Evolutionary conservation across 2,797 vertebrate species (phyloP).

Genomic region (Fundulus diaphanus): DNA sequence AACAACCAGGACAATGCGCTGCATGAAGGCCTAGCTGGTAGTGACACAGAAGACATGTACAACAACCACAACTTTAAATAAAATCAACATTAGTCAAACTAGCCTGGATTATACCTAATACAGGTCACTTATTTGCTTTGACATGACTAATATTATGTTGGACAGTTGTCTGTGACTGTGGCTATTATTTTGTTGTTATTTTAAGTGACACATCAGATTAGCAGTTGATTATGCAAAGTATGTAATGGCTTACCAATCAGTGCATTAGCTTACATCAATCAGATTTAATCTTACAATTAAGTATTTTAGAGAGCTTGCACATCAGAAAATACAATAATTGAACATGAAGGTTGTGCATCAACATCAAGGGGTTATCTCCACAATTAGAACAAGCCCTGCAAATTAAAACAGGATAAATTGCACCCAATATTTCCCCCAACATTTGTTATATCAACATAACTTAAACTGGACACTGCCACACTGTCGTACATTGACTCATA

Average conservation of each 20-base stretch:
- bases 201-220: too few relatives aligned
- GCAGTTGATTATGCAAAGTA: neutral
- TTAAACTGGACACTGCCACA: neutral
- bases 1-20: neutral
- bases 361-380: neutral
- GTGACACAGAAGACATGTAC: neutral
- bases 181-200: neutral
- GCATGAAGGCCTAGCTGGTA: neutral
- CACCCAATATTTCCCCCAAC: too few relatives aligned
- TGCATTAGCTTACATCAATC: too few relatives aligned
- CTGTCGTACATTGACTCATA: neutral
- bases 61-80: too few relatives aligned
- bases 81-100: too few relatives aligned
- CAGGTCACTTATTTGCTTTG: too few relatives aligned
- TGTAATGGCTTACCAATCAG: neutral
- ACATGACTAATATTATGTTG: too few relatives aligned
- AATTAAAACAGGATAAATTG: neutral
- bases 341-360: neutral
- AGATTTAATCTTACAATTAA: neutral
- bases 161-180: too few relatives aligned
- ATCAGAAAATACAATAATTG: neutral
- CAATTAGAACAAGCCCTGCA: too few relatives aligned
- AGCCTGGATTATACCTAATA: too few relatives aligned
- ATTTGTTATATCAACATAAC: neutral
- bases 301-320: neutral